Evolutionary conservation across 2,113 vertebrate genomes (phyloP).

Genomic region (Sylvicapra grimmia): DNA sequence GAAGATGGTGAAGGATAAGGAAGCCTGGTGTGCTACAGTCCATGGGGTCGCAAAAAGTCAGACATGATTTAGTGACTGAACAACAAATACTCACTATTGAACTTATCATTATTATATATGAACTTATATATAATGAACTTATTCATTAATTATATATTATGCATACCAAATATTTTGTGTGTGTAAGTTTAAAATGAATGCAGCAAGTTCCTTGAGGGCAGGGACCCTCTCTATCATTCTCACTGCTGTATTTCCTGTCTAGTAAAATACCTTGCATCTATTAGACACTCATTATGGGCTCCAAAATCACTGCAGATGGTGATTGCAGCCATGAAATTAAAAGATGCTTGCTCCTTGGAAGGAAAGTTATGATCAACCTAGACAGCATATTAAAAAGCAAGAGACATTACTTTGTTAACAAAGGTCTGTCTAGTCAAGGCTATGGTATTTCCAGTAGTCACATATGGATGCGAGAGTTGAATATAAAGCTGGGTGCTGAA

Average conservation of each 20-base stretch:
- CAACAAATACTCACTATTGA: neutral
- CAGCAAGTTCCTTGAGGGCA: neutral
- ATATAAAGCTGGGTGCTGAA: rapidly evolving
- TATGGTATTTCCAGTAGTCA: neutral
- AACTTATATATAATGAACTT: too few species aligned
- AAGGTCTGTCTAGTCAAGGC: neutral
- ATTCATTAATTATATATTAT: neutral
- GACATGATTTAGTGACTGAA: neutral
- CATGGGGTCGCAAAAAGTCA: neutral
- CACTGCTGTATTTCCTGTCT: neutral
- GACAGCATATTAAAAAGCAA: neutral
- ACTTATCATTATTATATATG: too few species aligned
- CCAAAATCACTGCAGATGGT: neutral
- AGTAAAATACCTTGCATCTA: neutral
- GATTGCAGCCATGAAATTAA: neutral
- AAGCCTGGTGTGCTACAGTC: neutral
- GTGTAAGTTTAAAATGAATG: neutral
- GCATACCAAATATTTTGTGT: neutral
- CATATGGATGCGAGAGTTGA: neutral
- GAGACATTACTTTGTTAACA: neutral
- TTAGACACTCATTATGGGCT: neutral
- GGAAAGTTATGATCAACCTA: neutral
- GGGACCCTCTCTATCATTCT: neutral
- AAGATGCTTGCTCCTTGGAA: neutral
- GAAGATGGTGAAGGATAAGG: neutral